Evolutionary conservation across 2,113 vertebrate species (phyloP), one percentile per base, ranked within the genome.

Genomic region (Corapipo altera): DNA sequence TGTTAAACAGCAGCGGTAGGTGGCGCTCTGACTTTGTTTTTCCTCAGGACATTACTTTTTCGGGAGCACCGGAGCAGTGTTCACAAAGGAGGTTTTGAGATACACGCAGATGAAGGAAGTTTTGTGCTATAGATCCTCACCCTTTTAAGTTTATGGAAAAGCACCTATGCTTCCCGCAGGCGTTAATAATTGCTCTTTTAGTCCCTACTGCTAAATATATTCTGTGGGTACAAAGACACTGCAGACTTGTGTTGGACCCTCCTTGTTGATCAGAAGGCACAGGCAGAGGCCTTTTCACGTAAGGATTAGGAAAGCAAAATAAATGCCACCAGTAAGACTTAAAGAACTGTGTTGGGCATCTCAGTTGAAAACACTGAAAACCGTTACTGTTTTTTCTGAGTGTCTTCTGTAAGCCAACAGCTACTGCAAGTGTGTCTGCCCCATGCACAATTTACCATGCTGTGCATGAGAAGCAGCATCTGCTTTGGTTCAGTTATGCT

Each of bases 11-110:
- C 7, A 80, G 28, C 92, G 49, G 72, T 61, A 97, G 96, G 67
- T 78, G 96, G 88, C 90, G 49, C 95, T 75, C 86, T 65, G 66
- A 55, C 21, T 71, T 91, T 81, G 85, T 18, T 52, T 55, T 91
- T 81, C n/a, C n/a, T 64, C 27, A 3, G 15, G 11, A 37, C 15
- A 0, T 44, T 9, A 10, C 35, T 49, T 70, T 57, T 69, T 48
- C 24, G 22, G 69, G 43, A 37, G 8, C 19, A 4, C 24, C 17
- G 46, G 72, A 88, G 41, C 33, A 14, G 33, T 3, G 15, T n/a
- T 90, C 88, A 27, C 37, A 41, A 57, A 79, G 61, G 28, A 46
- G 20, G 26, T 58, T 89, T 70, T 62, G n/a, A 84, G 78, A 65
- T 57, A 24, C 14, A 5, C 22, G 23, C 66, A 33, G 27, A 39